A percentile compares a stretch with the other conserved stretches of the same genome.
These are phyloP conservation scores for Mionectes olivaceus DNA, from an alignment of 2,797 vertebrate species.

Conservation along the genomic window DNA sequence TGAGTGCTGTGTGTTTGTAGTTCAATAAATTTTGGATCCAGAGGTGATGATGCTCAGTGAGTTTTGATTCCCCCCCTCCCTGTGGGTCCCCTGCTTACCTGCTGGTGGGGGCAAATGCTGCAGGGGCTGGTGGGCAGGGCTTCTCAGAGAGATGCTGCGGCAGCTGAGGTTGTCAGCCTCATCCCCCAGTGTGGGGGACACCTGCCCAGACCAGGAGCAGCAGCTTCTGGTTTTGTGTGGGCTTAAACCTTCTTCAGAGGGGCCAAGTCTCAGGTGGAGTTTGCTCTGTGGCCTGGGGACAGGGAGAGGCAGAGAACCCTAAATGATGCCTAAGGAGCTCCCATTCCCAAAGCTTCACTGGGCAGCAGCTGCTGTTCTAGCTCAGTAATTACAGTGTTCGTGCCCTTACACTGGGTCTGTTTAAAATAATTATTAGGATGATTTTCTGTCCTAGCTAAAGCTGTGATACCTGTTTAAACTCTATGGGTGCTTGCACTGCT, in stretches of 20 bases:
- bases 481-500: neutral
- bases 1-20: neutral
- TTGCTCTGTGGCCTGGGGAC: rapidly evolving
- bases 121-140: neutral
- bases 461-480: neutral
- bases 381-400: rapidly evolving
- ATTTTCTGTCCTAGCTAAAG: neutral
- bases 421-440: neutral
- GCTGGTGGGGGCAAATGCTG: neutral
- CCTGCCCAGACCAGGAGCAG: neutral
- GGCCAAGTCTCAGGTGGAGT: neutral
- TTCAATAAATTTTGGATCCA: neutral
- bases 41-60: neutral
- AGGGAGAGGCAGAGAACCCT: neutral
- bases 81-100: rapidly evolving
- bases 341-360: rapidly evolving
- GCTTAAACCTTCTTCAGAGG: neutral
- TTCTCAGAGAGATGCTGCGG: neutral
- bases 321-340: rapidly evolving
- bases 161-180: rapidly evolving
- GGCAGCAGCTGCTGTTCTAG: neutral
- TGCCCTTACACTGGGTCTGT: neutral
- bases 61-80: neutral
- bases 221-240: too few species aligned
- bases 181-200: rapidly evolving